Percentiles rank a stretch among this genome's conserved stretches.
Evolutionary conservation across 2,888 invertebrate genomes (phyloP).

Genomic region (Linnaemya tessellans): DNA sequence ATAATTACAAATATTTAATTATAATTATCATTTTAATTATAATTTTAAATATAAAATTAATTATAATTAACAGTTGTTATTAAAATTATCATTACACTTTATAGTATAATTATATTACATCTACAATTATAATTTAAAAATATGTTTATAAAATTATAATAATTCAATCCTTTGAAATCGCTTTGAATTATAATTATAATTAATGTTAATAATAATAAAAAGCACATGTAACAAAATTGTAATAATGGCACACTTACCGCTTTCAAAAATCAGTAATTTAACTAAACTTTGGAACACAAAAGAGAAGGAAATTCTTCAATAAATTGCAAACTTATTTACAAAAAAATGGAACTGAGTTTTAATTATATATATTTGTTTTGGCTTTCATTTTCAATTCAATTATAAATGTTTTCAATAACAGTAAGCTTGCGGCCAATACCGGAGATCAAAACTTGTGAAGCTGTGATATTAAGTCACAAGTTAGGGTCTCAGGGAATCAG

Average conservation of each 20-base stretch:
- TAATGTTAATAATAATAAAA: not conserved
- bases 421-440: conserved; percentile 84
- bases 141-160: too few relatives aligned
- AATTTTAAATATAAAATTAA: too few relatives aligned
- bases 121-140: too few relatives aligned
- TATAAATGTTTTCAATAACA: conserved; percentile 76
- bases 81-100: too few relatives aligned
- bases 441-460: conserved; percentile 84
- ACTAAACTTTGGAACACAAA: conserved; percentile 18
- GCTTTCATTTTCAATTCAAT: conserved; percentile 5
- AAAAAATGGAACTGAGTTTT: conserved; percentile 15
- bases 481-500: conserved; percentile 84
- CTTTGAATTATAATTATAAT: too few relatives aligned
- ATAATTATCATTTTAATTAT: too few relatives aligned
- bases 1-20: too few relatives aligned
- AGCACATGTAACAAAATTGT: not conserved
- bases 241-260: conserved; percentile 39
- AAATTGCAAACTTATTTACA: conserved; percentile 61
- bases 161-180: too few relatives aligned
- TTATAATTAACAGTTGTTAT: too few relatives aligned
- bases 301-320: not conserved
- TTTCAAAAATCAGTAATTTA: conserved; percentile 21
- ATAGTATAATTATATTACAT: too few relatives aligned
- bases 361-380: not conserved
- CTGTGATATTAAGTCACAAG: conserved; percentile 84